Base-by-base conservation (phyloP, 2,888 invertebrate species). In the Limnephilus lunatus region DNA sequence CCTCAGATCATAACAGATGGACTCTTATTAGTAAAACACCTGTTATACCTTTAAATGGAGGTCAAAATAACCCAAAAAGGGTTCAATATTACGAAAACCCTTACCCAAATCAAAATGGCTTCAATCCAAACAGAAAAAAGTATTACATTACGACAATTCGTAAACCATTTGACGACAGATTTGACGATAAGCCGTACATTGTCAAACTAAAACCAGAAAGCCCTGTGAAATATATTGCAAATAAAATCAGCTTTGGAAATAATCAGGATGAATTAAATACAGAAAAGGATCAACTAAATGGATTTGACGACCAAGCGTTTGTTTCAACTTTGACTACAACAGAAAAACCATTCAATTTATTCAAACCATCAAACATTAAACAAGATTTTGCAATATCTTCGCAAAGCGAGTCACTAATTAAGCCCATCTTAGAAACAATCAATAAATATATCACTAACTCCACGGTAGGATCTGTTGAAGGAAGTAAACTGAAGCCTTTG, bases 1-100 rank as follows among this genome's bases (percentile, higher is more conserved):
- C 86, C 1, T 31, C 68, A 9, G 83, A 90, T 35, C 81, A 81
- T 12, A 86, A 92, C 32, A 82, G 93, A 85, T 93, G 93, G 93
- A 93, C 93, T 1, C 91, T 93, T 2, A 88, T 93, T 12, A 93
- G 93, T 80, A 93, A 93, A 82, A 93, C 92, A n/a, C 93, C 93
- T 32, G n/a, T 89, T n/a, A 92, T 93, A n/a, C 93, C 93, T 5
- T 44, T 93, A 30, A 92, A 86, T n/a, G 90, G 91, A 35, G 31
- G 30, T 30, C 48, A 14, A 30, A 80, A 44, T 25, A 86, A 91
- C 12, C 92, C 85, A 19, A 91, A 92, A 81, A 86, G 89, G 25
- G 90, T 93, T 0, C 93, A 93, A 32, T 93, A 93, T 85, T 93
- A 93, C 68, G 93, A 93, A 86, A 91, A 91, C 31, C 81, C 90